A percentile compares a stretch with the other conserved stretches of the same genome.
Evolutionary conservation across 2,113 vertebrate species (phyloP).

Genomic region (Syrrhaptes paradoxus): DNA sequence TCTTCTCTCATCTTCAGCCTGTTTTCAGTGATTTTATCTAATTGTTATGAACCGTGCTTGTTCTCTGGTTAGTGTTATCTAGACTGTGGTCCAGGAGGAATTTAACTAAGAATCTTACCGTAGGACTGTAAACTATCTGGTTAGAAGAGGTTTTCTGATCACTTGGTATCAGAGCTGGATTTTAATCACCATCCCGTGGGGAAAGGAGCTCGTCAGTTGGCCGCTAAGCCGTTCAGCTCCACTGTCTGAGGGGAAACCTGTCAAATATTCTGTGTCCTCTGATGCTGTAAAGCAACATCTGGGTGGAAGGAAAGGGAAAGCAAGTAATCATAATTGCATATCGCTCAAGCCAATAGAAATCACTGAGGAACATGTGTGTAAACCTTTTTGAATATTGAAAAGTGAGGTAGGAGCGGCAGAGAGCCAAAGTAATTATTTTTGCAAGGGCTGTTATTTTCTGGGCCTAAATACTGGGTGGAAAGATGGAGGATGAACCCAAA

Average conservation of each 20-base stretch:
- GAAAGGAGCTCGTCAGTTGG: not conserved
- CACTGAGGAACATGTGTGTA: not conserved
- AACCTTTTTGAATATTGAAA: constrained; percentile 54
- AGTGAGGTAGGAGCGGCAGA: constrained; percentile 34
- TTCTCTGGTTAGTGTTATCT: not conserved
- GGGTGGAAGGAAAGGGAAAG: not conserved
- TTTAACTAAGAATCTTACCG: not conserved
- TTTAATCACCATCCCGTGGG: not conserved
- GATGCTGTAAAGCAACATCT: constrained; percentile 33
- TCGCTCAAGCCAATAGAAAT: not conserved
- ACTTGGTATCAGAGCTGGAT: constrained; percentile 20
- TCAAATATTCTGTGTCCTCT: constrained; percentile 15
- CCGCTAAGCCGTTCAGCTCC: not conserved
- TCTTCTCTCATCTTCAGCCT: not conserved
- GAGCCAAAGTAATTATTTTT: constrained; percentile 49
- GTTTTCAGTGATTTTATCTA: constrained; percentile 31
- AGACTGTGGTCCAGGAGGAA: not conserved
- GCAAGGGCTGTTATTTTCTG: constrained; percentile 25
- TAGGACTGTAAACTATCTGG: not conserved
- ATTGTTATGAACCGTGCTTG: not conserved
- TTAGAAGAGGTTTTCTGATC: constrained; percentile 6
- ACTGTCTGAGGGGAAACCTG: not conserved
- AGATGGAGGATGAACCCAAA: constrained; percentile 24
- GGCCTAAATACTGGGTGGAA: not conserved
- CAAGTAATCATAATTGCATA: not conserved